These are phyloP conservation scores for Acleris emargana DNA, from an alignment of 2,888 invertebrate species.

Conservation along the genomic window DNA sequence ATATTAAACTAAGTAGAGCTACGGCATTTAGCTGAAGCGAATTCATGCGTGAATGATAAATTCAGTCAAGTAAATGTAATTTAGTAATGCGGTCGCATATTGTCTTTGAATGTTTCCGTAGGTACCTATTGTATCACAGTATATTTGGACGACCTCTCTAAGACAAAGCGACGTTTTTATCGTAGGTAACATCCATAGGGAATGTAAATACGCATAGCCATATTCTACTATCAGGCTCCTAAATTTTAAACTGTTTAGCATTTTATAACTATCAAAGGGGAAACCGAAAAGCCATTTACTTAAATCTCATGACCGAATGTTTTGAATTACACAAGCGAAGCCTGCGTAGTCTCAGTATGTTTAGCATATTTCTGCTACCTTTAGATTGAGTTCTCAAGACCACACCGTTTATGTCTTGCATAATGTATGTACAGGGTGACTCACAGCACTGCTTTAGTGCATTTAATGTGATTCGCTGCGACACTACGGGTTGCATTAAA, in stretches of 20 bases:
- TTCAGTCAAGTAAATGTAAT: not conserved
- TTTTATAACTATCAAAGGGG: constrained; percentile 1
- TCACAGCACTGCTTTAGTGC: constrained; percentile 35
- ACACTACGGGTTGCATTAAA: constrained; percentile 40
- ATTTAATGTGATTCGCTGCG: constrained; percentile 45
- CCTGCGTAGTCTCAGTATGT: not conserved
- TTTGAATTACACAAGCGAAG: no score
- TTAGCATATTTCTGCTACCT: constrained; percentile 1
- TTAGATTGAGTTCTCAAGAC: not conserved
- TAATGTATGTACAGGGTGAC: constrained; percentile 13
- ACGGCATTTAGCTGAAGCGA: not conserved
- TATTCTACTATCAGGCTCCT: not conserved
- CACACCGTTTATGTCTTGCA: not conserved
- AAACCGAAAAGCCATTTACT: not conserved
- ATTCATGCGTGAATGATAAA: constrained; percentile 4
- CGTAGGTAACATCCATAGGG: not conserved
- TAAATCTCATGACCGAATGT: not conserved
- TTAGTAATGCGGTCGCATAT: not conserved
- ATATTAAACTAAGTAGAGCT: constrained; percentile 5
- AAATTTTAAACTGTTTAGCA: not conserved
- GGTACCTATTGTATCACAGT: not conserved
- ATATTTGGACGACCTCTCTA: not conserved
- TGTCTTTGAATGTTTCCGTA: not conserved
- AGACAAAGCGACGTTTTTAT: not conserved
- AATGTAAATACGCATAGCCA: not conserved